These are phyloP conservation scores for Benthosema pterotum DNA, from an alignment of 2,797 vertebrate genomes.

Conservation along the genomic window DNA sequence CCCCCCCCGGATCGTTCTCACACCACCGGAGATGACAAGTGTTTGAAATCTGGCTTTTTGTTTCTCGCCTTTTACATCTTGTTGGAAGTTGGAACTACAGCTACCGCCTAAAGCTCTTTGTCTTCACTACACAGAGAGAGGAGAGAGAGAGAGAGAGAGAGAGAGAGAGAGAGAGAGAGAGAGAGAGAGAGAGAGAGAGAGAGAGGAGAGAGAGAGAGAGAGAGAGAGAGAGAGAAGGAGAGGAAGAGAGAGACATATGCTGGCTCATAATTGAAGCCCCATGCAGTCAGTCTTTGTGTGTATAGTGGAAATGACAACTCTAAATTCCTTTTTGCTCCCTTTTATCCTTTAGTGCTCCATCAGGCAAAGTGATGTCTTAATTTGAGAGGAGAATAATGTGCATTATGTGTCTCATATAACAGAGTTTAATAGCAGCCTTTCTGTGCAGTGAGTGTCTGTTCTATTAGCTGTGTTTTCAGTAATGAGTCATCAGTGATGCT, in stretches of 20 bases:
- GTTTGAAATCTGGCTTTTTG: slow-evolving; percentile 57
- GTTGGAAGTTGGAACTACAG: slow-evolving; percentile 48
- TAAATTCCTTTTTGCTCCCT: slow-evolving; percentile 28
- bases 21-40: slow-evolving; percentile 56
- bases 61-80: slow-evolving; percentile 32
- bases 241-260: slow-evolving; percentile 33
- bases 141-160: too few species aligned
- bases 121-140: too few species aligned
- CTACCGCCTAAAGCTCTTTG: slow-evolving; percentile 30
- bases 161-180: not conserved
- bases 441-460: too few species aligned
- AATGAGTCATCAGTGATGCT: too few species aligned
- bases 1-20: slow-evolving; percentile 34
- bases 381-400: not conserved
- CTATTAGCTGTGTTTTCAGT: not conserved
- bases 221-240: too few species aligned
- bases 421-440: not conserved
- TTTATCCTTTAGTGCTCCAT: slow-evolving; percentile 5
- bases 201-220: too few species aligned
- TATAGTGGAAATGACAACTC: slow-evolving; percentile 23
- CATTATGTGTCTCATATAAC: not conserved
- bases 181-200: slow-evolving; percentile 11
- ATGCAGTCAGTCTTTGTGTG: slow-evolving; percentile 4
- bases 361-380: not conserved
- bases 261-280: slow-evolving; percentile 42